Percentiles rank a stretch among this genome's conserved stretches.
Evolutionary conservation across 2,797 vertebrate genomes (phyloP).

Genomic region (Oreochromis grahami): DNA sequence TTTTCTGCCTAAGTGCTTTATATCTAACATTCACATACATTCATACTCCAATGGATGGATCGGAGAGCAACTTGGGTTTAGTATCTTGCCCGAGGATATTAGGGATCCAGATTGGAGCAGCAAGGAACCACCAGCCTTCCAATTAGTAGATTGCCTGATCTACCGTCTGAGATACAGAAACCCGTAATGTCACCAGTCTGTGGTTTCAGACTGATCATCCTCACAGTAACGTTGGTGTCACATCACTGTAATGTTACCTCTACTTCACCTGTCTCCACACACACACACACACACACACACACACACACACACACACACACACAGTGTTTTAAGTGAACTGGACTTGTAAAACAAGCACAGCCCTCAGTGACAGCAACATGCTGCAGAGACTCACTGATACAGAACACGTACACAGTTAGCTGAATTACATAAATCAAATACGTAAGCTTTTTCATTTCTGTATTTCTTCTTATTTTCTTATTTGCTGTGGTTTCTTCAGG

Average conservation of each 20-base stretch:
- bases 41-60: background rate
- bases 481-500: fast-evolving
- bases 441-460: fast-evolving
- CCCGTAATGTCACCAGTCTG: fast-evolving
- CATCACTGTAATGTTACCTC: background rate
- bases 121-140: fast-evolving
- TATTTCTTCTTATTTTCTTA: background rate
- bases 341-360: too few relatives aligned
- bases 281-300: too few relatives aligned
- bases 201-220: background rate
- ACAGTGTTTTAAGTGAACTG: background rate
- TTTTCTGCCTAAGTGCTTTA: background rate
- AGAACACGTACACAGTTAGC: background rate
- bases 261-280: background rate
- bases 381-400: background rate
- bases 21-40: fast-evolving
- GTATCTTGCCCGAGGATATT: background rate
- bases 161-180: fast-evolving
- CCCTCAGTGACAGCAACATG: background rate
- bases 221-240: background rate
- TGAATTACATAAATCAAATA: background rate
- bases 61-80: background rate
- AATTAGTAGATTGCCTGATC: background rate
- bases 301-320: background rate
- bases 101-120: fast-evolving